phyloP scores from a whole-genome alignment of 2,888 invertebrate species.

The Caenorhabditis imperialis region DNA sequence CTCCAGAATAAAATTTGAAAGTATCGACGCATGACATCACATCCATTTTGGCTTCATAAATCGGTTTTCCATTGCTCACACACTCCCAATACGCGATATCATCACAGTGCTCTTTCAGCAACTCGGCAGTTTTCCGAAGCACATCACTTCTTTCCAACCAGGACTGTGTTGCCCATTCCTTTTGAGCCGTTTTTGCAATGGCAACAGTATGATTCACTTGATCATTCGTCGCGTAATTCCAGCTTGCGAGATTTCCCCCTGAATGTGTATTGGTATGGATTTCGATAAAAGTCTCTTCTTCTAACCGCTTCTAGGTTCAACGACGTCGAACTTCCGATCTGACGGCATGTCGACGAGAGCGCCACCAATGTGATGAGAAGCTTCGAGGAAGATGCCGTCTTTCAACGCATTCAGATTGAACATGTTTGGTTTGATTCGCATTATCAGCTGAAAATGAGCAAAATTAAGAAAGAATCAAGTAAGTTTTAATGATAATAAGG shows the following conservation, averaged over 20 bases:
- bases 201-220: constrained; percentile 52
- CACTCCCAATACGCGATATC: constrained; percentile 79
- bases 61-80: constrained; percentile 82
- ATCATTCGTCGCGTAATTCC: constrained; percentile 42
- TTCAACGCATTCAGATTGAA: constrained; percentile 31
- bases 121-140: constrained; percentile 66
- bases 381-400: constrained; percentile 25
- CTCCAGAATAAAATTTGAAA: constrained; percentile 81
- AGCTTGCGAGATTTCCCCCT: constrained; percentile 38
- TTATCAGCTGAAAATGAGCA: constrained; percentile 11
- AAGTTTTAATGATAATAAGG: too few relatives aligned
- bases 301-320: constrained; percentile 73
- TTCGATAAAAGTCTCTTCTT: background rate
- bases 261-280: too few relatives aligned
- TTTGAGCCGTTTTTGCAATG: constrained; percentile 52
- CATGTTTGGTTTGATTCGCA: constrained; percentile 36
- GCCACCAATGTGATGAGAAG: constrained; percentile 68
- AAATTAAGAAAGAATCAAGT: background rate
- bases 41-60: constrained; percentile 81
- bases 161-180: constrained; percentile 45
- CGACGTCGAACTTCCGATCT: constrained; percentile 62
- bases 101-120: constrained; percentile 78
- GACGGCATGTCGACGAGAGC: constrained; percentile 51
- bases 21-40: constrained; percentile 81
- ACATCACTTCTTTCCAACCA: constrained; percentile 70